Conservation (phyloP, 2,888 invertebrate species). For the Pterostichus niger region DNA sequence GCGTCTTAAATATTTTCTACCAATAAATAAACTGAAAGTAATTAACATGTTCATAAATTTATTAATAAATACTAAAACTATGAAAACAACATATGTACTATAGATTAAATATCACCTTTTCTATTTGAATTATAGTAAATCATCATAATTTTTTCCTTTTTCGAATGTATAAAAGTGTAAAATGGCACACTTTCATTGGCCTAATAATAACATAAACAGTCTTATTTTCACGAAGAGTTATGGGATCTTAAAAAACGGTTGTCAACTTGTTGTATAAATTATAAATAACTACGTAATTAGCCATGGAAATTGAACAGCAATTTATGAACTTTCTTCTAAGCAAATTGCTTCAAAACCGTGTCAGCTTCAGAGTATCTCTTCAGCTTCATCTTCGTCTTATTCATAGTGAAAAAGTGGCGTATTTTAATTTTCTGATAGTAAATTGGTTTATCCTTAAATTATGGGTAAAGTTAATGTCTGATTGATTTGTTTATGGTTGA, state of each 20-base stretch:
- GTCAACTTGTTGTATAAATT: constrained; percentile 45
- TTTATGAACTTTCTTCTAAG: constrained; percentile 45
- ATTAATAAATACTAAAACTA: too few relatives aligned
- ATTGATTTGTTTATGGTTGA: not conserved
- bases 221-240: constrained; percentile 41
- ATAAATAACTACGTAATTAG: constrained; percentile 29
- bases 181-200: constrained; percentile 39
- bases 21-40: too few relatives aligned
- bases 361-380: not conserved
- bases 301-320: constrained; percentile 49
- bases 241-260: constrained; percentile 32
- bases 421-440: not conserved
- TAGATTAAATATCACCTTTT: too few relatives aligned
- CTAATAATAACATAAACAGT: constrained; percentile 6
- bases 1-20: too few relatives aligned
- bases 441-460: constrained; percentile 15
- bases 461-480: constrained; percentile 11
- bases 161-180: not conserved
- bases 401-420: not conserved
- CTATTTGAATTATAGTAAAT: too few relatives aligned
- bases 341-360: constrained; percentile 17
- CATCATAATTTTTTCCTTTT: too few relatives aligned
- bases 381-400: not conserved
- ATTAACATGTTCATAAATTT: too few relatives aligned
- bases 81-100: too few relatives aligned